Conservation (phyloP, 2,113 vertebrate species). For the Tachuris rubrigastra region DNA sequence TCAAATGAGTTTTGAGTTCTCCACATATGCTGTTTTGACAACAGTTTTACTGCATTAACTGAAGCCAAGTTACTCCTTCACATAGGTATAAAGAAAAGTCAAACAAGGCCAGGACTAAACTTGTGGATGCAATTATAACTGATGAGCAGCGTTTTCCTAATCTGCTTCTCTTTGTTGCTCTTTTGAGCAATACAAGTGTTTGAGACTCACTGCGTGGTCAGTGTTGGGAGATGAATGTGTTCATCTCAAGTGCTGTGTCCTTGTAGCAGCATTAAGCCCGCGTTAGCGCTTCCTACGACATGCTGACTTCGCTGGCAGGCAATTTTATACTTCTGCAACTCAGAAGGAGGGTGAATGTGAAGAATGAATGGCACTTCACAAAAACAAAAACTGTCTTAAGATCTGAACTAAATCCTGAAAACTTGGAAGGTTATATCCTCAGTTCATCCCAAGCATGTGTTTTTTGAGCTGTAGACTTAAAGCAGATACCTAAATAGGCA, state of each 20-base stretch:
- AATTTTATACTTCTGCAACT: neutral
- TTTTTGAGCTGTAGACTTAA: neutral
- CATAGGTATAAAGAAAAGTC: neutral
- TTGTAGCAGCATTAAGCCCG: neutral
- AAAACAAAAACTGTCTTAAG: neutral
- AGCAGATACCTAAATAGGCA: neutral
- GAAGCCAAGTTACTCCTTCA: neutral
- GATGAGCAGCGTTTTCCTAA: neutral
- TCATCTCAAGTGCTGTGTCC: neutral
- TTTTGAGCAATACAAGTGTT: neutral
- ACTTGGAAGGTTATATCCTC: neutral
- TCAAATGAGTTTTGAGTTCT: neutral
- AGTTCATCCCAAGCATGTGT: fast-evolving
- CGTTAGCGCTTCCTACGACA: fast-evolving
- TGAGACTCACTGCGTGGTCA: neutral
- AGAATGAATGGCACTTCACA: neutral
- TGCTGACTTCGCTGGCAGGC: neutral
- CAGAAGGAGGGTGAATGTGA: neutral
- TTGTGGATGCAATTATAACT: neutral
- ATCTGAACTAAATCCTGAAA: neutral
- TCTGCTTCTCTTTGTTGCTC: neutral
- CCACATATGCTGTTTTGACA: neutral
- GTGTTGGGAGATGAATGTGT: neutral
- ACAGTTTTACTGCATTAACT: neutral
- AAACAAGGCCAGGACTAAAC: neutral